Percentiles rank a stretch among this genome's conserved stretches.
phyloP scores from a whole-genome alignment of 2,797 vertebrate genomes.

The Esox lucius region DNA sequence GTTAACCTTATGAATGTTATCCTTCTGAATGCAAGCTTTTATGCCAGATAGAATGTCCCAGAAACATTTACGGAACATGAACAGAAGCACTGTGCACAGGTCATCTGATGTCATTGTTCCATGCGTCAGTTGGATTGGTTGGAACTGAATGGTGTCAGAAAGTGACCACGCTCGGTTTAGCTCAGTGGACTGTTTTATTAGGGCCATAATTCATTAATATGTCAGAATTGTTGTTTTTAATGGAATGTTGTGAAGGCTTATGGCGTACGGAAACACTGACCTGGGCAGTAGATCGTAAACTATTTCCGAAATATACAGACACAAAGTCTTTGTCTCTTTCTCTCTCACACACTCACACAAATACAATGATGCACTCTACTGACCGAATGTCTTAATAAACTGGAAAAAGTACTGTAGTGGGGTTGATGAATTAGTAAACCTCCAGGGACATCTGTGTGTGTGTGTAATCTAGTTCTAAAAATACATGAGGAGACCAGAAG shows the following conservation, averaged over 20 bases:
- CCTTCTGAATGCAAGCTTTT: background rate
- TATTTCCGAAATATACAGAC: background rate
- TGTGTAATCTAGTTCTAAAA: too few relatives aligned
- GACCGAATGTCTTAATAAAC: background rate
- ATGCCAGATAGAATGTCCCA: background rate
- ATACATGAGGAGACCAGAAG: too few relatives aligned
- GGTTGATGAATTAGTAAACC: background rate
- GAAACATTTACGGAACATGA: conserved; percentile 8
- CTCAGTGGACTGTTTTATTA: conserved; percentile 36
- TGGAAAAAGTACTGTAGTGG: background rate
- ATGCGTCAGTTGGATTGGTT: conserved; percentile 4
- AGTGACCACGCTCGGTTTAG: background rate
- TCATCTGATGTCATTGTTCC: conserved; percentile 19
- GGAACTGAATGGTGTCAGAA: conserved; percentile 6
- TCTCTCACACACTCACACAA: background rate
- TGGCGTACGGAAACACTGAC: conserved; percentile 21
- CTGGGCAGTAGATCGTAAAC: background rate
- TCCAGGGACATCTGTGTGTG: too few relatives aligned
- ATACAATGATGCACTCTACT: background rate
- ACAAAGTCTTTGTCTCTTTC: too few relatives aligned
- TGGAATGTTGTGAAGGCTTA: conserved; percentile 47
- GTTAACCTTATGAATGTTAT: background rate
- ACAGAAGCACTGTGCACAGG: background rate
- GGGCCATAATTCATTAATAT: conserved; percentile 45
- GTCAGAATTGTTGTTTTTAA: conserved; percentile 41